These are phyloP conservation scores for Temnopleurus reevesii DNA, from an alignment of 53 echinoderm and acorn worm species.

Conservation along the genomic window DNA sequence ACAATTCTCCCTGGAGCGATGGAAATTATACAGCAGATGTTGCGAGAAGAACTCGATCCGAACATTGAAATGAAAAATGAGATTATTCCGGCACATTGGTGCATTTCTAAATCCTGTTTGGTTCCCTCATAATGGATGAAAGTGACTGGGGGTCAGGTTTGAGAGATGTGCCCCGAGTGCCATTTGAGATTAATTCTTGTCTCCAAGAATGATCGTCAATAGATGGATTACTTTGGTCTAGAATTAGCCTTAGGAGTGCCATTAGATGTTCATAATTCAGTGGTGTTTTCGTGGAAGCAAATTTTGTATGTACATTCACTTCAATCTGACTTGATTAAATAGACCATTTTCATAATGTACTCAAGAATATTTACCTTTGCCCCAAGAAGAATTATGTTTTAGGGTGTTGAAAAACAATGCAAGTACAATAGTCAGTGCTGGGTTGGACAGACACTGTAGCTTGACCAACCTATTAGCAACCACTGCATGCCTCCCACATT, in stretches of 20 bases:
- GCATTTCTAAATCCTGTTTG: neutral
- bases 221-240: constrained; percentile 12
- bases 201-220: neutral
- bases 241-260: constrained; percentile 7
- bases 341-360: too few species aligned
- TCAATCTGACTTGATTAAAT: too few species aligned
- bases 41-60: neutral
- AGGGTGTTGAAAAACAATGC: neutral
- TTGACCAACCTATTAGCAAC: too few species aligned
- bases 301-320: neutral
- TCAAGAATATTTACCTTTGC: too few species aligned
- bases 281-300: neutral
- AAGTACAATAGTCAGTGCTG: neutral
- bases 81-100: constrained; percentile 9
- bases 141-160: constrained; percentile 21
- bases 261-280: neutral
- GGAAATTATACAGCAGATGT: constrained; percentile 32
- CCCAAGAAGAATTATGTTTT: too few species aligned
- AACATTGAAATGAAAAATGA: constrained; percentile 17
- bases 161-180: neutral
- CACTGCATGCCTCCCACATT: too few species aligned
- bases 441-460: neutral
- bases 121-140: neutral
- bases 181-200: neutral
- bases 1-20: neutral